A percentile compares a stretch with the other conserved stretches of the same genome.
Conservation (phyloP, 2,888 invertebrate species). For the Adineta ricciae region DNA sequence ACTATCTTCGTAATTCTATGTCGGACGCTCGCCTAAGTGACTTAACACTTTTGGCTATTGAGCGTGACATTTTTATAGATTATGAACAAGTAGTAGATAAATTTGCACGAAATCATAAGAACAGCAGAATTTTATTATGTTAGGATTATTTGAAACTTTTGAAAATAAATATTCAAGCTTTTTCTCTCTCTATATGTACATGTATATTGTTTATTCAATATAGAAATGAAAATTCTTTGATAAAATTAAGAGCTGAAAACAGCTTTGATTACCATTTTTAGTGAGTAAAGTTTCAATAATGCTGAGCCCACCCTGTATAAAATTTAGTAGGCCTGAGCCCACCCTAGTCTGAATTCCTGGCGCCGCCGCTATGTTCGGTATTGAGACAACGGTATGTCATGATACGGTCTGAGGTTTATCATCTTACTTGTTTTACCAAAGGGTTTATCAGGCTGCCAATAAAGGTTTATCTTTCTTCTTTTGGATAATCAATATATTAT, state of each 20-base stretch:
- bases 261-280: background rate
- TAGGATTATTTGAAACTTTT: background rate
- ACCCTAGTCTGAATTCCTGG: constrained; percentile 7
- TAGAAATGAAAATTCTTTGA: background rate
- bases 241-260: background rate
- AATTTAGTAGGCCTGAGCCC: background rate
- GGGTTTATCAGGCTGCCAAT: no score
- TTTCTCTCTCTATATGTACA: background rate
- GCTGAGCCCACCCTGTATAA: background rate
- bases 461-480: no score
- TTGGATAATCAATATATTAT: no score
- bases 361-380: constrained; percentile 7
- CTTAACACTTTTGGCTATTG: background rate
- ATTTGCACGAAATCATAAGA: constrained; percentile 2
- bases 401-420: no score
- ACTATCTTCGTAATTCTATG: background rate
- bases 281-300: background rate
- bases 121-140: background rate
- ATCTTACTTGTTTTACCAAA: no score
- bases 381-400: no score
- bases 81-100: background rate
- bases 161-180: background rate
- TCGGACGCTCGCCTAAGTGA: background rate
- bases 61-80: constrained; percentile 7
- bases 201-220: background rate